Evolutionary conservation across 2,113 vertebrate genomes (phyloP).

Genomic region (Pavo muticus): DNA sequence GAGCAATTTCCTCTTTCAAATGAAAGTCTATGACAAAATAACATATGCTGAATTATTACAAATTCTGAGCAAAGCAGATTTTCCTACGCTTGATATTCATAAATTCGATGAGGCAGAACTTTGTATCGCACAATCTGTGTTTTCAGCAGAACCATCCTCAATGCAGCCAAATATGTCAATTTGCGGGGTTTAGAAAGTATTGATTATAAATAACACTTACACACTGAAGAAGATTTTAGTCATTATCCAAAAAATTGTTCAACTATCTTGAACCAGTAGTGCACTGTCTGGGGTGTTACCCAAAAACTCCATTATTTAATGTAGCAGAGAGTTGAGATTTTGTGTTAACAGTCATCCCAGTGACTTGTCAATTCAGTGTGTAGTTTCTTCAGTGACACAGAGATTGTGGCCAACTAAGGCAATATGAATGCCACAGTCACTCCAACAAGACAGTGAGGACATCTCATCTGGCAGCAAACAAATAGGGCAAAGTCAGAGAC

Average conservation of each 20-base stretch:
- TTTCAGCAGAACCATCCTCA: conserved; percentile 27
- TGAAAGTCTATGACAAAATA: conserved; percentile 50
- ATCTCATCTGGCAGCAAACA: neutral
- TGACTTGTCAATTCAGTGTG: neutral
- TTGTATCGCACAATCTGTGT: conserved; percentile 50
- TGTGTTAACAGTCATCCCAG: neutral
- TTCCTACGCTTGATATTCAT: conserved; percentile 46
- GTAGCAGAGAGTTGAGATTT: neutral
- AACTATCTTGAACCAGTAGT: neutral
- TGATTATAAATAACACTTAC: neutral
- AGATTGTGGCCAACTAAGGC: neutral
- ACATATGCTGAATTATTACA: conserved; percentile 65
- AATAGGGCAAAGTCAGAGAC: neutral
- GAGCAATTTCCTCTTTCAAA: conserved; percentile 49
- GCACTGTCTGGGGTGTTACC: neutral
- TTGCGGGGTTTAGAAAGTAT: neutral
- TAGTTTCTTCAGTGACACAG: neutral
- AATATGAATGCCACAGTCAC: neutral
- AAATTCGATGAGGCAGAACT: conserved; percentile 44
- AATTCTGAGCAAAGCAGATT: conserved; percentile 58
- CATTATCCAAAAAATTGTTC: neutral
- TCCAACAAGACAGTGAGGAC: neutral
- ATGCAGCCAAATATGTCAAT: conserved; percentile 38
- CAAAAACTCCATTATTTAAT: neutral
- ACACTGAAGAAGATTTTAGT: neutral